Conservation (phyloP, 2,888 invertebrate species). For the Heliconius sara region DNA sequence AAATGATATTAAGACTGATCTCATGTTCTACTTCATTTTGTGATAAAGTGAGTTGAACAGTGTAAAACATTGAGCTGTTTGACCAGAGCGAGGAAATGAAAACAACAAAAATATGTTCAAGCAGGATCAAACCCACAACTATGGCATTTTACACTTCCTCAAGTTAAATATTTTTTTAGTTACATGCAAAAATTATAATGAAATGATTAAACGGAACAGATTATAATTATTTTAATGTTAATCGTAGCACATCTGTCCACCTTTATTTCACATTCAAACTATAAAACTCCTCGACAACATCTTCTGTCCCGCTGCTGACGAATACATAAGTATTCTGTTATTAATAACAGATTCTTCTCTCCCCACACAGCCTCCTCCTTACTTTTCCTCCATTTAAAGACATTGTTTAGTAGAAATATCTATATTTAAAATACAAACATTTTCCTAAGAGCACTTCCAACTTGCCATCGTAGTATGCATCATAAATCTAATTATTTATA, state of each 20-base stretch:
- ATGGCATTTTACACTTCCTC: background rate
- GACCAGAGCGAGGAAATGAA: background rate
- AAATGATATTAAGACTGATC: no score
- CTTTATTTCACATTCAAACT: background rate
- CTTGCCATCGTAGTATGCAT: background rate
- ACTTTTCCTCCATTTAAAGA: background rate
- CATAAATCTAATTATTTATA: background rate
- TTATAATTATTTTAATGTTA: slow-evolving; percentile 10
- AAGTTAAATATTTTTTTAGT: background rate
- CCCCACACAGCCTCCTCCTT: background rate
- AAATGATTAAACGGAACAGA: background rate
- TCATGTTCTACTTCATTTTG: no score
- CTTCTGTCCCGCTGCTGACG: background rate
- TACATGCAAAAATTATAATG: slow-evolving; percentile 7
- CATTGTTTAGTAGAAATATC: slow-evolving; percentile 9
- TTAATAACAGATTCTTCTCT: background rate
- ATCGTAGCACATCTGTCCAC: background rate
- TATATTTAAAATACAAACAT: slow-evolving; percentile 8
- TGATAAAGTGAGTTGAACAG: no score
- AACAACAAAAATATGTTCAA: background rate
- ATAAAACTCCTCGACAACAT: background rate
- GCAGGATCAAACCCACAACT: background rate
- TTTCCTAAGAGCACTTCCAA: background rate
- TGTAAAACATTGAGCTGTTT: background rate
- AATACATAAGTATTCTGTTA: background rate